These are phyloP conservation scores for Hydrochoerus hydrochaeris DNA, from an alignment of 2,113 vertebrate species.

Conservation along the genomic window DNA sequence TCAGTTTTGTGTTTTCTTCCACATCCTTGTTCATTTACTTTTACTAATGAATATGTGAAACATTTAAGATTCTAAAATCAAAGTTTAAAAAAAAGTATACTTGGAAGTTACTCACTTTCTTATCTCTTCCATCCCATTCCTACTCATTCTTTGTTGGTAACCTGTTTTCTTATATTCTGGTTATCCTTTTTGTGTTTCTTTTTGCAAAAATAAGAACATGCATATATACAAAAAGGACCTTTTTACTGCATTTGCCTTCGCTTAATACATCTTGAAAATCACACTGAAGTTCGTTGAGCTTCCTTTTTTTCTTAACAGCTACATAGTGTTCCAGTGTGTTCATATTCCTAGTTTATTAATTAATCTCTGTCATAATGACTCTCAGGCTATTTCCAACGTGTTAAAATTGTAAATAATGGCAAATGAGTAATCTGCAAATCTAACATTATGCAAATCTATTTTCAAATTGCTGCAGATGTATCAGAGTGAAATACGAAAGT, in stretches of 20 bases:
- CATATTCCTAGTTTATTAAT: conserved; percentile 16
- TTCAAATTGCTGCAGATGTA: neutral
- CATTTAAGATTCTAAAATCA: neutral
- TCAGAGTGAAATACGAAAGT: conserved; percentile 8
- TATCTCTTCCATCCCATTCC: neutral
- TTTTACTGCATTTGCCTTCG: conserved; percentile 13
- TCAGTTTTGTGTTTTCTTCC: neutral
- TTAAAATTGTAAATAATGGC: neutral
- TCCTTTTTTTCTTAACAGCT: neutral
- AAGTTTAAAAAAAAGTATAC: neutral
- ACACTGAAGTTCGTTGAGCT: neutral
- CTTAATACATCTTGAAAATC: neutral
- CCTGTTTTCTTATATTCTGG: neutral
- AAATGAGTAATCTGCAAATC: conserved; percentile 9
- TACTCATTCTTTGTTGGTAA: neutral
- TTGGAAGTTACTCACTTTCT: neutral
- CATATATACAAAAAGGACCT: neutral
- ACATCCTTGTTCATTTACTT: neutral
- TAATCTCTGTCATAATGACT: neutral
- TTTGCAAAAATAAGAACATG: neutral
- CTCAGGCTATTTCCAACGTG: neutral
- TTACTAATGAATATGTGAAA: conserved; percentile 47
- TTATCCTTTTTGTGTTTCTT: neutral
- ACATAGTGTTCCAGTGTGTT: neutral
- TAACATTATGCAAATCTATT: neutral